Conservation (phyloP, 1,140 invertebrate species). For the Drosophila nebulosa region DNA sequence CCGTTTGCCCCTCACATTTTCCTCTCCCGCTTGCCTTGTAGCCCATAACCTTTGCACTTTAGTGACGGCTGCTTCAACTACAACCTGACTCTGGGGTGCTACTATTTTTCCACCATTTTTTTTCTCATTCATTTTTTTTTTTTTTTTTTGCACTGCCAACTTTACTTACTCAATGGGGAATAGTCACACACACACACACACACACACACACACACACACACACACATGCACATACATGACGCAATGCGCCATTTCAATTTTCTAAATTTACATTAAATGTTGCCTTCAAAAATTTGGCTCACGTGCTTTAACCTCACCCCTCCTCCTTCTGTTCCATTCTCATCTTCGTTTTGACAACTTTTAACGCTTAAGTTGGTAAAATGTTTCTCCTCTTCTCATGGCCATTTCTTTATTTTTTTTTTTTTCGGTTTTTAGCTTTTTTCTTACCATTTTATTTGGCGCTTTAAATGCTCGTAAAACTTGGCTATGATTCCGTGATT, state of each 20-base stretch:
- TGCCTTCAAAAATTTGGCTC: constrained; percentile 37
- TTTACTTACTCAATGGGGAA: constrained; percentile 12
- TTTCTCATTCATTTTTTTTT: neutral
- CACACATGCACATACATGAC: constrained; percentile 17
- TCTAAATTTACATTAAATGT: constrained; percentile 47
- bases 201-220: neutral
- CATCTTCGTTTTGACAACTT: constrained; percentile 43
- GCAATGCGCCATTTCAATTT: constrained; percentile 65
- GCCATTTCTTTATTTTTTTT: neutral
- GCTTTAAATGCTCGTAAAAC: constrained; percentile 61
- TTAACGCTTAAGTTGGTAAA: constrained; percentile 52
- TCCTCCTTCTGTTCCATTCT: neutral
- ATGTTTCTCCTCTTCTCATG: constrained; percentile 34
- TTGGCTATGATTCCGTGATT: constrained; percentile 40
- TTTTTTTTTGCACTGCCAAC: constrained; percentile 3
- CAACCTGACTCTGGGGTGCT: constrained; percentile 21
- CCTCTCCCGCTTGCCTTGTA: neutral
- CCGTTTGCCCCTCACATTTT: neutral
- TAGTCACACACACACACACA: constrained; percentile 1
- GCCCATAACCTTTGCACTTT: constrained; percentile 9
- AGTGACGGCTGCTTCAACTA: constrained; percentile 6
- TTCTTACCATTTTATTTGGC: constrained; percentile 40
- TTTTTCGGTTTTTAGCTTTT: constrained; percentile 2
- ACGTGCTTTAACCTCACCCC: constrained; percentile 23
- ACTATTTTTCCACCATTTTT: constrained; percentile 1